Base-by-base conservation (phyloP, 2,113 vertebrate genomes). In the Ginglymostoma cirratum region DNA sequence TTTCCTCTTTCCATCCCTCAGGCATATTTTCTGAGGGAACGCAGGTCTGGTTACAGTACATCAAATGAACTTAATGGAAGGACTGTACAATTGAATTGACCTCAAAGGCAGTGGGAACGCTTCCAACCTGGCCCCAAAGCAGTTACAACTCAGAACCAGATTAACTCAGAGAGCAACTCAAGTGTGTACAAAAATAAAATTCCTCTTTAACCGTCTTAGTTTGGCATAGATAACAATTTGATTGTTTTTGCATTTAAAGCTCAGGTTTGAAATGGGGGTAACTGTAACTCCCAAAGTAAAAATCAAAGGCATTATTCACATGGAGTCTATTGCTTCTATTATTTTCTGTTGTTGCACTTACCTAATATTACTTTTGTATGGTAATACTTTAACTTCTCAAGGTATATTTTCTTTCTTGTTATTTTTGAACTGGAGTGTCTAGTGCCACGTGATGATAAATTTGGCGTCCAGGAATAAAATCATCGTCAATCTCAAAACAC, bases 21-120 rank as follows among this genome's bases (percentile, higher is more conserved):
- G 89, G 89, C 89, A 93, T 93, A 93, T n/a, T 93, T 93, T 83
- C 80, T 93, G 89, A 93, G 89, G 89, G 89, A 93, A 93, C 66
- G 66, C 89, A 93, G 89, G 89, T 93, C 89, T 67, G 89, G 89
- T 93, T 93, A 66, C 89, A 93, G 89, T 67, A 93, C 89, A 93
- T 93, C 89, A 93, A 93, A 93, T 93, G 89, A 93, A 93, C 89
- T 93, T 93, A 93, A 93, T 66, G 89, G 89, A 67, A 61, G 94
- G 72, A 95, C 42, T 95, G 94, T 95, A 95, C 69, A 95, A 38
- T 42, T 95, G 94, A 72, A 95, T 14, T 95, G 94, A 76, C 67
- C 69, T 95, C 65, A 72, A 95, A 95, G 67, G 67, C 66, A 95
- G 42, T 95, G 93, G 93, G 93, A 95, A 95, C 2, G 67, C 67